These are phyloP conservation scores for Hydractinia symbiolongicarpus DNA, from an alignment of 30 jellyfish, hydroid and myxozoan species.

Conservation along the genomic window DNA sequence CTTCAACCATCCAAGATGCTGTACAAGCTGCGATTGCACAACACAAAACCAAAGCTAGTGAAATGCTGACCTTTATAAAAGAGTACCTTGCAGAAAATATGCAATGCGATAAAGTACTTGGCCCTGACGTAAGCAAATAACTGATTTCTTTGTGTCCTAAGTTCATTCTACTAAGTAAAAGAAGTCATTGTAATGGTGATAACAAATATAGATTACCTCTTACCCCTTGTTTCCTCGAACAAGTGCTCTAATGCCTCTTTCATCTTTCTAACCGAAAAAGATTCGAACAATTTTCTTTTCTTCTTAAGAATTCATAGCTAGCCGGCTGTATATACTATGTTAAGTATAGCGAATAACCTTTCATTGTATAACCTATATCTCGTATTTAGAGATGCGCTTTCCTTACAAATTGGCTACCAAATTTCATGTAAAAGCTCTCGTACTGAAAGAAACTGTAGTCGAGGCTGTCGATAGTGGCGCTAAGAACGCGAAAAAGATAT, in stretches of 20 bases:
- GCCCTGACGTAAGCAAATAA: neutral
- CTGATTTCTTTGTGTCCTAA: too few relatives aligned
- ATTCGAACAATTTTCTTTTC: too few relatives aligned
- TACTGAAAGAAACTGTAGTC: neutral
- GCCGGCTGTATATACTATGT: too few relatives aligned
- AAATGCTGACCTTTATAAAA: neutral
- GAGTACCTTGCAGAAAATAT: neutral
- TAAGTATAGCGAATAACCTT: too few relatives aligned
- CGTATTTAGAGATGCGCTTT: neutral
- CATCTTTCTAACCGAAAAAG: too few relatives aligned
- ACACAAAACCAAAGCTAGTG: neutral
- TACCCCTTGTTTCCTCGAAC: too few relatives aligned
- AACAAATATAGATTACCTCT: too few relatives aligned
- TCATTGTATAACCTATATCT: neutral
- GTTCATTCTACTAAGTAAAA: too few relatives aligned
- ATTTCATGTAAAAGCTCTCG: neutral
- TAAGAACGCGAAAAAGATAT: neutral
- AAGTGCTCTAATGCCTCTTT: too few relatives aligned
- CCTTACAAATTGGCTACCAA: neutral
- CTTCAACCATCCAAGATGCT: slow-evolving; percentile 1
- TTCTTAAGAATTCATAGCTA: too few relatives aligned
- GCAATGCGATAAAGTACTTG: neutral
- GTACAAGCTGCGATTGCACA: neutral
- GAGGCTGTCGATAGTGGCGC: neutral
- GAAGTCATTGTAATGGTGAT: too few relatives aligned